Evolutionary conservation across 2,888 invertebrate genomes (phyloP).

Genomic region (Aporophyla lueneburgensis): DNA sequence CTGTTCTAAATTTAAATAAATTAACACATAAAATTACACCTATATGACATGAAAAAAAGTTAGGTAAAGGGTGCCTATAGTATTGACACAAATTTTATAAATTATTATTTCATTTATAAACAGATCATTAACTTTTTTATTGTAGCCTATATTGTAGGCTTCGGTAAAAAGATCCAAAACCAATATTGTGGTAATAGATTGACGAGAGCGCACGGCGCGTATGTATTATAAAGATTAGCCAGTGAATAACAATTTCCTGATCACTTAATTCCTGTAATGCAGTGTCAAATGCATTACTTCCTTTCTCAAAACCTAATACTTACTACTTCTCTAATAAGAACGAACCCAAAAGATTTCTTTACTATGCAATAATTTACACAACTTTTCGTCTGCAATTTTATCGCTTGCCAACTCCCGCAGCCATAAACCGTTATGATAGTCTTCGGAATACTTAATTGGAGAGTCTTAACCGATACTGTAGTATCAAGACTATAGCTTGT

Average conservation of each 20-base stretch:
- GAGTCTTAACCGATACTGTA: slow-evolving; percentile 39
- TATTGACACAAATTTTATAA: too few relatives aligned
- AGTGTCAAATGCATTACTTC: background rate
- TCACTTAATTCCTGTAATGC: background rate
- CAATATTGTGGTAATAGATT: too few relatives aligned
- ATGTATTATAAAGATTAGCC: background rate
- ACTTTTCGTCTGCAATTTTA: slow-evolving; percentile 55
- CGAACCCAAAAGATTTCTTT: slow-evolving; percentile 4
- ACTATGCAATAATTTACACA: slow-evolving; percentile 49
- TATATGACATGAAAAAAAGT: too few relatives aligned
- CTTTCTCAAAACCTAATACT: too few relatives aligned
- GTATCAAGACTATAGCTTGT: slow-evolving; percentile 32
- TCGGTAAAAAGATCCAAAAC: too few relatives aligned
- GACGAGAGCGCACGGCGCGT: too few relatives aligned
- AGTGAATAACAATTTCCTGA: background rate
- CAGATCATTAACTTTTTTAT: too few relatives aligned
- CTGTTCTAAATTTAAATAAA: background rate
- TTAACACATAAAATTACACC: background rate
- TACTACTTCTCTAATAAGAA: background rate
- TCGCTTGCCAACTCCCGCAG: slow-evolving; percentile 51
- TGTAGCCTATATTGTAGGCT: too few relatives aligned
- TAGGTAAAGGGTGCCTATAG: too few relatives aligned
- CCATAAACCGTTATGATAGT: slow-evolving; percentile 60
- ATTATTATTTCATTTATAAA: too few relatives aligned
- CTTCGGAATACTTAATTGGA: slow-evolving; percentile 56